These are phyloP conservation scores for Vandiemenella viatica DNA, from an alignment of 2,888 invertebrate genomes.

Conservation along the genomic window DNA sequence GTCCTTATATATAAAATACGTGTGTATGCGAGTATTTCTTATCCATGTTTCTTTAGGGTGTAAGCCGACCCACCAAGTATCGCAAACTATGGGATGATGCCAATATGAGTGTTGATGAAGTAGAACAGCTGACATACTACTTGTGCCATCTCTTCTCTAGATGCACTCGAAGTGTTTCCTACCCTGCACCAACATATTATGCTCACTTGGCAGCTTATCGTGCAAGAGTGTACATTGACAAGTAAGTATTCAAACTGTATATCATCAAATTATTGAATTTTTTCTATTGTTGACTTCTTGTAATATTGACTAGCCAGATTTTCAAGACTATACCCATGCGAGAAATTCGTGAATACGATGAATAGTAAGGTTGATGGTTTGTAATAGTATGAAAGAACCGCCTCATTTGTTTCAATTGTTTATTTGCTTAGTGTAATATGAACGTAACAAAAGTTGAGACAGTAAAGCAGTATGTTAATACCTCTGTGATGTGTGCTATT, in stretches of 20 bases:
- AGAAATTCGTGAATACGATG: no score
- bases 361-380: no score
- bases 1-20: no score
- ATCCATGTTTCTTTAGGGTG: slow-evolving; percentile 45
- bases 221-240: slow-evolving; percentile 36
- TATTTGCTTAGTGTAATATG: no score
- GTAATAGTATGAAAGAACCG: no score
- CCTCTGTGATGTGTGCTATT: no score
- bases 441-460: no score
- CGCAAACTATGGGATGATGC: slow-evolving; percentile 70
- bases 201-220: slow-evolving; percentile 76
- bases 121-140: slow-evolving; percentile 66
- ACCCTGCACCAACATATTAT: slow-evolving; percentile 76
- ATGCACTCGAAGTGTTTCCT: slow-evolving; percentile 72
- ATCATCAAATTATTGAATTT: slow-evolving; percentile 75
- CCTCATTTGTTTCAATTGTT: no score
- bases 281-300: slow-evolving; percentile 32
- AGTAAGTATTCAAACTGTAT: slow-evolving; percentile 32
- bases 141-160: slow-evolving; percentile 75
- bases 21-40: no score
- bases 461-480: no score
- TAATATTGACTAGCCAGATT: not conserved
- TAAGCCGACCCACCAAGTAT: slow-evolving; percentile 74
- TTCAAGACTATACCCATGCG: no score
- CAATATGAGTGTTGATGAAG: slow-evolving; percentile 49